A percentile compares a stretch with the other conserved stretches of the same genome.
phyloP scores from a whole-genome alignment of 37 sponge, comb jelly and placozoan genomes.

The Spongilla lacustris region DNA sequence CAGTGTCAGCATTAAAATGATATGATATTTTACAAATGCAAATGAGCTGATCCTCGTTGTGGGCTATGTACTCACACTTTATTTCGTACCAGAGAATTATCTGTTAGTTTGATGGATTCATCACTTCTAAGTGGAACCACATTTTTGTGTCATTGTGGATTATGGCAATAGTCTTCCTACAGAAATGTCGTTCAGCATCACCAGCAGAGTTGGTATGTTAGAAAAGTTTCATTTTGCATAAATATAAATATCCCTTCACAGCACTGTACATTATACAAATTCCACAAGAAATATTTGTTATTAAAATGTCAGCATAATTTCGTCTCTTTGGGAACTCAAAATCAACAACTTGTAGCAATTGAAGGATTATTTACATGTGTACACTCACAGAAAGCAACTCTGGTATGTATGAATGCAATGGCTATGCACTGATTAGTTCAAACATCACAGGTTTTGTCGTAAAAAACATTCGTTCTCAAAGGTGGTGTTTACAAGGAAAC shows the following conservation, averaged over 20 bases:
- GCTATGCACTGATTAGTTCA: neutral
- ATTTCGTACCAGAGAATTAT: neutral
- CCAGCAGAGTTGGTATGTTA: neutral
- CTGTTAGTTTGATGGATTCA: neutral
- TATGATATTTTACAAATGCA: no score
- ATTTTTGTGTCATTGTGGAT: neutral
- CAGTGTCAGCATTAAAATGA: no score
- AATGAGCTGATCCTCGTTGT: no score
- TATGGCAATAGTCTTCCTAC: neutral
- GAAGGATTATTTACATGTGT: neutral
- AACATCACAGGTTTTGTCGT: no score
- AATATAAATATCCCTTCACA: neutral
- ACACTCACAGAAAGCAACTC: neutral
- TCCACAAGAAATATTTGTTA: neutral
- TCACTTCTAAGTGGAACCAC: neutral
- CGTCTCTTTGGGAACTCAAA: neutral
- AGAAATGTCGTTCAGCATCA: neutral
- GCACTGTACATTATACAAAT: neutral
- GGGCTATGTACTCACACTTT: no score
- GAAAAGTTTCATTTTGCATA: neutral
- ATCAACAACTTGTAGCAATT: neutral
- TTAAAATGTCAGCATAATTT: neutral
- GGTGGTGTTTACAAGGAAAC: no score
- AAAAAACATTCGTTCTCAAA: no score
- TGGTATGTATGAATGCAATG: neutral